These are phyloP conservation scores for Cerastis leucographa DNA, from an alignment of 2,888 invertebrate genomes.

Conservation along the genomic window DNA sequence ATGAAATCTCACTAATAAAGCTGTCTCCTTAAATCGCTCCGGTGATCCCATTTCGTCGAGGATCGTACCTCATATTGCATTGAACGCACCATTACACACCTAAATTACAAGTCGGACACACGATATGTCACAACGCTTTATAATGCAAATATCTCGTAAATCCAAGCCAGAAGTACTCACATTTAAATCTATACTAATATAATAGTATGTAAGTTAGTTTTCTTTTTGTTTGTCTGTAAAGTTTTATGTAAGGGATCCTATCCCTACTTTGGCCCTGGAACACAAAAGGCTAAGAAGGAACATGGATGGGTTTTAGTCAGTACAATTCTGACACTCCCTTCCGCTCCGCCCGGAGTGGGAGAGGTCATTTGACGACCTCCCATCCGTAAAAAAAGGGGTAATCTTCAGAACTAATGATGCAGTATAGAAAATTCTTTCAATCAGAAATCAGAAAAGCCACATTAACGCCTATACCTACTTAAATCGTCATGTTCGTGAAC, in stretches of 20 bases:
- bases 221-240: neutral
- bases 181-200: slow-evolving; percentile 66
- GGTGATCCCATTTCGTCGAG: slow-evolving; percentile 78
- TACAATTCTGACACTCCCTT: no score
- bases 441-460: neutral
- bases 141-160: slow-evolving; percentile 86
- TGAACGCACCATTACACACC: slow-evolving; percentile 86
- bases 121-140: slow-evolving; percentile 84
- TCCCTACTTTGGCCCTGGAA: no score
- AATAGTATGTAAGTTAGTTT: neutral
- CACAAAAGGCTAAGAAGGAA: no score
- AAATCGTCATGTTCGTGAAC: no score
- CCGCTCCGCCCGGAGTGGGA: neutral
- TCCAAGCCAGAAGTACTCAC: slow-evolving; percentile 74
- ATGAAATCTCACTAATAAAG: slow-evolving; percentile 76
- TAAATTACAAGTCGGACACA: slow-evolving; percentile 84
- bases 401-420: neutral
- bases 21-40: slow-evolving; percentile 78
- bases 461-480: neutral
- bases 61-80: slow-evolving; percentile 81
- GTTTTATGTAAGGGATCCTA: neutral
- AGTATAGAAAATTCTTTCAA: neutral
- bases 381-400: neutral
- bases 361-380: neutral
- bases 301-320: no score